phyloP scores from a whole-genome alignment of 2,888 invertebrate genomes.

The Ophioninae sp. region DNA sequence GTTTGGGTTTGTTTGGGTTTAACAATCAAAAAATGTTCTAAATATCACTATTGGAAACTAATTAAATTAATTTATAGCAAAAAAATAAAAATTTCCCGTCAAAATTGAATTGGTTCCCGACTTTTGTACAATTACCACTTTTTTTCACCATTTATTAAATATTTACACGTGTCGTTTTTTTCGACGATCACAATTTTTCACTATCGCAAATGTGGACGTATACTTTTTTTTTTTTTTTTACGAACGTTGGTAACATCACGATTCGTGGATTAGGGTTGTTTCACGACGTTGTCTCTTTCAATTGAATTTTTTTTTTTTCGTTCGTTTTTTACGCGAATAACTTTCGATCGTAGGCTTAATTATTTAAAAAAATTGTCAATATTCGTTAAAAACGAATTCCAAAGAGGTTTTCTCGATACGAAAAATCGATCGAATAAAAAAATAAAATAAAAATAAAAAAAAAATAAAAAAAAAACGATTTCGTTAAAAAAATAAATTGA shows the following conservation, averaged over 20 bases:
- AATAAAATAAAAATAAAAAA: too few relatives aligned
- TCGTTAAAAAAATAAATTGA: conserved; percentile 24
- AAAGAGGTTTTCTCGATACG: not conserved
- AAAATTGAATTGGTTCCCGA: too few relatives aligned
- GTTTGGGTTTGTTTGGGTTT: too few relatives aligned
- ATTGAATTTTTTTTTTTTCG: not conserved
- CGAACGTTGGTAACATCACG: conserved; percentile 51
- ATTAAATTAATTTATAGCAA: too few relatives aligned
- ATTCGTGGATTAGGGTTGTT: conserved; percentile 19
- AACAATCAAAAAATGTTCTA: too few relatives aligned
- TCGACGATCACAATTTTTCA: conserved; percentile 55
- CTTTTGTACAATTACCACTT: too few relatives aligned
- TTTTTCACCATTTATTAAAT: not conserved
- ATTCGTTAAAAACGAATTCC: conserved; percentile 1
- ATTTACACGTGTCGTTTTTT: conserved; percentile 59
- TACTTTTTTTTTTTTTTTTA: conserved; percentile 6
- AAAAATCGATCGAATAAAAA: not conserved
- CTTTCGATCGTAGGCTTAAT: conserved; percentile 39
- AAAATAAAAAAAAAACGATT: too few relatives aligned
- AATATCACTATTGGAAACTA: too few relatives aligned
- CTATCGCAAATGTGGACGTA: conserved; percentile 57
- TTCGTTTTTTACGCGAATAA: conserved; percentile 21
- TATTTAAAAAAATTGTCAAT: conserved; percentile 10
- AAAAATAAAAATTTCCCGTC: too few relatives aligned
- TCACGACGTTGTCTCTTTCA: not conserved